Percentiles rank a stretch among this genome's conserved stretches.
Conservation (phyloP, 2,797 vertebrate species). For the Tauraco hartlaubi region DNA sequence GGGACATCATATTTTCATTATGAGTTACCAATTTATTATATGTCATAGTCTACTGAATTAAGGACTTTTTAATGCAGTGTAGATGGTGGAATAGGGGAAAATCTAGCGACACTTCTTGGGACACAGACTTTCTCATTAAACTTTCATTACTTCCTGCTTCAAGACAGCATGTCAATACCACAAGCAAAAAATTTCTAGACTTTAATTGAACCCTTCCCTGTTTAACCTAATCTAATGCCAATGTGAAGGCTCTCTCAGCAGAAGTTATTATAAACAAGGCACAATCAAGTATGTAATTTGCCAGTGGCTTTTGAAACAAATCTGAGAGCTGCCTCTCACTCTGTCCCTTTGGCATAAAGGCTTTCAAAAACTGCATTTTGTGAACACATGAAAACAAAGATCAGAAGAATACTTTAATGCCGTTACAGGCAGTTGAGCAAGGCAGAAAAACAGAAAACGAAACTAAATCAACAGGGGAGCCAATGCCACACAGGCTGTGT, state of each 20-base stretch:
- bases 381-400: conserved; percentile 67
- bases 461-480: conserved; percentile 78
- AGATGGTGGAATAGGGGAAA: neutral
- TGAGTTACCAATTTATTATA: neutral
- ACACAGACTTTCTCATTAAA: neutral
- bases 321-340: conserved; percentile 8
- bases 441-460: conserved; percentile 79
- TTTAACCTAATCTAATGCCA: neutral
- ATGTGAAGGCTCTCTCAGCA: neutral
- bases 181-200: neutral
- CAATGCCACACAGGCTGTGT: conserved; percentile 50
- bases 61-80: neutral
- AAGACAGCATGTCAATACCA: neutral
- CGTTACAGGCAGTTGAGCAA: conserved; percentile 71
- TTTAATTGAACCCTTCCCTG: neutral
- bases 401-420: conserved; percentile 73
- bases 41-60: neutral
- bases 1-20: neutral
- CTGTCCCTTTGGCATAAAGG: conserved; percentile 40
- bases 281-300: neutral
- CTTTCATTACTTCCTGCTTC: neutral
- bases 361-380: conserved; percentile 42
- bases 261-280: neutral
- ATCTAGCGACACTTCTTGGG: neutral
- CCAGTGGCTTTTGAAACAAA: conserved; percentile 34